Conservation (phyloP, 35 echinoderm and acorn worm genomes). For the Strongylocentrotus purpuratus region DNA sequence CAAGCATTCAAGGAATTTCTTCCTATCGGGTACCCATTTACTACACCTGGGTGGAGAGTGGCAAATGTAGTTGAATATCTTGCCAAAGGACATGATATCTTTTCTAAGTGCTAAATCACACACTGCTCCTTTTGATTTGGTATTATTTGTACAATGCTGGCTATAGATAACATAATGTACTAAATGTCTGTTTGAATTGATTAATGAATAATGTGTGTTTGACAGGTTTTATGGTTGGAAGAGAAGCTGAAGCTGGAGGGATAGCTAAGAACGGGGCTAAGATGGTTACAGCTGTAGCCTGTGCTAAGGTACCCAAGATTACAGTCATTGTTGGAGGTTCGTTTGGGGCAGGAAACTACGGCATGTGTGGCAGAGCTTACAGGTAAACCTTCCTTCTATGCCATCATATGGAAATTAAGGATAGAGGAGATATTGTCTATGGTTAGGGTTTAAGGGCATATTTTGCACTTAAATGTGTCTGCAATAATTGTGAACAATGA, state of each 20-base stretch:
- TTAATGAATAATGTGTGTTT: not conserved
- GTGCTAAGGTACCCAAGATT: conserved; percentile 96
- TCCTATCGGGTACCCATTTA: no score
- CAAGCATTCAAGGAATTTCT: no score
- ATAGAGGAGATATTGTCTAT: no score
- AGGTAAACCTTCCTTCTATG: conserved; percentile 71
- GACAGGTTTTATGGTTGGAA: conserved; percentile 96
- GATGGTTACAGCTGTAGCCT: conserved; percentile 97
- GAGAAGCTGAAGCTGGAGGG: conserved; percentile 92
- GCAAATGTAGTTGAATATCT: no score
- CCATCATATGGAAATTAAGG: no score
- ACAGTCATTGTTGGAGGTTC: conserved; percentile 91
- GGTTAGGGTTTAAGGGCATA: no score
- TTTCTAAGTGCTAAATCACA: not conserved
- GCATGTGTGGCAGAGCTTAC: conserved; percentile 99
- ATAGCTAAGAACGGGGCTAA: conserved; percentile 99
- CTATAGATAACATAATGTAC: no score
- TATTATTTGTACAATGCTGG: not conserved
- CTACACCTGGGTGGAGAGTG: no score
- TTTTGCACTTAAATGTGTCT: no score
- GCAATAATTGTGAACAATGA: no score
- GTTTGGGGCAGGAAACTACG: conserved; percentile 96
- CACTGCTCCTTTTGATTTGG: not conserved
- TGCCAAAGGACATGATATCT: no score
- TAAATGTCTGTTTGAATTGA: not conserved